Evolutionary conservation across 2,888 invertebrate species (phyloP), one percentile per base, ranked within the genome.

Genomic region (Leptinotarsa peninsularis): DNA sequence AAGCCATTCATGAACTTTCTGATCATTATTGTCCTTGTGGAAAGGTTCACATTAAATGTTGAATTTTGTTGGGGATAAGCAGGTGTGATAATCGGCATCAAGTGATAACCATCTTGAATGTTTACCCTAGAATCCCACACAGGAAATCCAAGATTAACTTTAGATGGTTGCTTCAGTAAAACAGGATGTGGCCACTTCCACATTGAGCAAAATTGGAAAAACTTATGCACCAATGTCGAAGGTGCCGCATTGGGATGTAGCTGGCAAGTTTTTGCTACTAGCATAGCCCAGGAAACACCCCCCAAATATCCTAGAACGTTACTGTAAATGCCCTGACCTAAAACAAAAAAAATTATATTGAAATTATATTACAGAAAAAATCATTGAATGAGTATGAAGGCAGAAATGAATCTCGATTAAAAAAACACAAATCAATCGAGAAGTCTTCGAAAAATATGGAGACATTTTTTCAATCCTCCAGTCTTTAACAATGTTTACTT

Each of bases 181-280:
- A 99, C 98, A 0, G 99, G 99, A 86, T 97, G 96, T 0, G 99
- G 99, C 99, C 99, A 99, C 87, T 97, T 96, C 99, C 99, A 99
- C 87, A 96, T 95, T 54, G 97, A 96, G 89, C 98, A 99, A 15
- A 99, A 98, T 72, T 98, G 92, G 90, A 99, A 99, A 91, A 99
- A 99, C 89, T 99, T 99, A 89, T 98, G 96, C 72, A 99, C 95
- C 81, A 99, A 89, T 0, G 97, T 98, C 3, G 98, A 95, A 0
- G 99, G 95, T 49, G 95, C 93, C 2, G 99, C 99, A 89, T 98
- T 98, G 4, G 99, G 99, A 90, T 99, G 99, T 52, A 99, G 90
- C 88, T 99, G 99, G 88, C 99, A 99, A 0, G 98, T 98, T 79
- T 99, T 91, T 0, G 99, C 99, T 0, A 99, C 99, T 73, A 99